Percentiles rank a stretch among this genome's conserved stretches.
These are phyloP conservation scores for Spea hammondii DNA, from an alignment of 2,797 vertebrate genomes.

Conservation along the genomic window DNA sequence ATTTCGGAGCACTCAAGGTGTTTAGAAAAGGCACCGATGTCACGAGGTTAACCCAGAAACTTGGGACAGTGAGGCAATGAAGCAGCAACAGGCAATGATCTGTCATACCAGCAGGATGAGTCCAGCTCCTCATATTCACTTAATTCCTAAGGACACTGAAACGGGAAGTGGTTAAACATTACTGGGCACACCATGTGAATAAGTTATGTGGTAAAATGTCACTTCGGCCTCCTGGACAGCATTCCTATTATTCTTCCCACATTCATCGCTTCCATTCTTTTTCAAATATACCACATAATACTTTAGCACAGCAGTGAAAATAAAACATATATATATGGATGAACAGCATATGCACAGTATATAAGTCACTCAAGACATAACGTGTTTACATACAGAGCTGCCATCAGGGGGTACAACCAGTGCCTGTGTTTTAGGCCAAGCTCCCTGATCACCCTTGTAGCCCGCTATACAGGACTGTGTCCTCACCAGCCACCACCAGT, in stretches of 20 bases:
- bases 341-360: too few relatives aligned
- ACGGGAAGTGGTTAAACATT: constrained; percentile 47
- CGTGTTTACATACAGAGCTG: too few relatives aligned
- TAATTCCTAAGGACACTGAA: constrained; percentile 12
- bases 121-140: background rate
- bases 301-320: too few relatives aligned
- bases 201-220: constrained; percentile 8
- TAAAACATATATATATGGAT: too few relatives aligned
- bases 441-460: too few relatives aligned
- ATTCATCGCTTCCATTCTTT: background rate
- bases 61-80: constrained; percentile 33
- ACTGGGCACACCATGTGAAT: constrained; percentile 24
- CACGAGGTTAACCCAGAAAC: constrained; percentile 46
- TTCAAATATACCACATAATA: background rate
- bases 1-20: constrained; percentile 41
- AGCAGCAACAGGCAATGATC: constrained; percentile 25
- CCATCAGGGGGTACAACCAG: too few relatives aligned
- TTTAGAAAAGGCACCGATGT: constrained; percentile 44
- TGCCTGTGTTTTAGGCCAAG: too few relatives aligned
- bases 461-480: too few relatives aligned
- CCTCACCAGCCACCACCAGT: too few relatives aligned
- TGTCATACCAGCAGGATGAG: constrained; percentile 28
- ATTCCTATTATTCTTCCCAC: constrained; percentile 27
- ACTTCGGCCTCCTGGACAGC: constrained; percentile 10
- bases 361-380: too few relatives aligned